Percentiles rank a stretch among this genome's conserved stretches.
These are phyloP conservation scores for Ricordea florida DNA, from an alignment of 92 coral and sea anemone genomes.

Conservation along the genomic window DNA sequence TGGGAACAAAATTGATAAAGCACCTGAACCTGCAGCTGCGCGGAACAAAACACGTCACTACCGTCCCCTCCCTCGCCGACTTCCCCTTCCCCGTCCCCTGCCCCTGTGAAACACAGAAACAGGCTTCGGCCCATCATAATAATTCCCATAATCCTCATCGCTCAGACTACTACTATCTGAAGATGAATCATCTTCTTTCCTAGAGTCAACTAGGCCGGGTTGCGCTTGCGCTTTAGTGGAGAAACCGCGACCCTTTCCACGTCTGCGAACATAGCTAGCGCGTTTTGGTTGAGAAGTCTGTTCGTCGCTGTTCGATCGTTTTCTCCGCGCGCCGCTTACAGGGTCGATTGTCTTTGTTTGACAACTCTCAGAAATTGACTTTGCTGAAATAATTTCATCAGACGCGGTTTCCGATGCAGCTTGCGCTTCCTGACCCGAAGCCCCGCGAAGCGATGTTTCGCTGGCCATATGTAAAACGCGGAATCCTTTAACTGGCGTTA, in stretches of 20 bases:
- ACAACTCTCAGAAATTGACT: no score
- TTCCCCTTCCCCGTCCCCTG: constrained; percentile 20
- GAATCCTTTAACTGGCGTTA: not conserved
- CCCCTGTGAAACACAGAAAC: constrained; percentile 3
- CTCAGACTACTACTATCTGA: constrained; percentile 1
- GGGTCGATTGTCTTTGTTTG: not conserved
- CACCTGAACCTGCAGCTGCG: no score
- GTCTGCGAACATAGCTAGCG: not conserved
- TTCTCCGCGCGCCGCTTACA: not conserved
- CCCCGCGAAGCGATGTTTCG: no score
- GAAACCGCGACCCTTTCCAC: not conserved
- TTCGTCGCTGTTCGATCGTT: no score
- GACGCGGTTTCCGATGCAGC: no score
- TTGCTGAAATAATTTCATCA: no score
- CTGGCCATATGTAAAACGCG: no score
- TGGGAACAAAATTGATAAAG: no score
- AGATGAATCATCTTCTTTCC: not conserved
- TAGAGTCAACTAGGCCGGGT: no score
- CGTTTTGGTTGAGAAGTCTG: not conserved
- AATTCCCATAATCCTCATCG: not conserved
- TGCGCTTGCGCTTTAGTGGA: no score
- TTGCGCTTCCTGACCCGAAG: no score
- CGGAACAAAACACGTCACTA: no score
- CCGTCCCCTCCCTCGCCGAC: constrained; percentile 9
- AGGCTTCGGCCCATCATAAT: not conserved